Evolutionary conservation across 2,113 vertebrate genomes (phyloP), one percentile per base, ranked within the genome.

Genomic region (Neolamprologus hecqui): DNA sequence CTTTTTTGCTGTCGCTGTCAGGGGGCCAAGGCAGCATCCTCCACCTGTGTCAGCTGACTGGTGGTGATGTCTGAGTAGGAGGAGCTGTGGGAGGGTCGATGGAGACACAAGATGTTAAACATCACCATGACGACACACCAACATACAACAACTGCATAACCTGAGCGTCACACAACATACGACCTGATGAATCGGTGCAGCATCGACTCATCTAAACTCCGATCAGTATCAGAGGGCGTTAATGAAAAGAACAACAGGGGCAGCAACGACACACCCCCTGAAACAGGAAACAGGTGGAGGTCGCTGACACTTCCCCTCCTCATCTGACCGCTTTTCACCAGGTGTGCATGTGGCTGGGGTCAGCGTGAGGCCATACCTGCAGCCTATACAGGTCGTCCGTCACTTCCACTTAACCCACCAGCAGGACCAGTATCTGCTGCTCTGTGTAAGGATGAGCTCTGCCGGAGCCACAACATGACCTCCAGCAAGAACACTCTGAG

Each of bases 11-110:
- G 5, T 8, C 3, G 2, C 42, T 4, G 4, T 84, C 90, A 23
- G 26, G 10, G 17, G 28, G 2, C 5, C 28, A n/a, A 3, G 45
- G 35, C 83, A 92, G 49, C 89, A 87, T 89, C 37, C 11, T 68
- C 15, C 65, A 57, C 47, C 51, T 8, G 13, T 33, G 65, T 35
- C 63, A 83, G 31, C 6, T 9, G 33, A 31, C 8, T 35, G 54
- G 47, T 42, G 28, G 49, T 35, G 63, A 60, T 15, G 80, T 77
- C 85, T 42, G 15, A 23, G 45, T 65, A 37, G 81, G 86, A 19
- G 81, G 85, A 53, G 68, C 55, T 79, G 47, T 54, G 31, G 47
- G 49, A 17, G 42, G 70, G 9, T 75, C 4, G 11, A 42, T 73
- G 28, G 17, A 73, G 21, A 73, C 68, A 45, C 21, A 3, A 21